Evolutionary conservation across 2,888 invertebrate genomes (phyloP).

Genomic region (Reticulitermes lucifugus): DNA sequence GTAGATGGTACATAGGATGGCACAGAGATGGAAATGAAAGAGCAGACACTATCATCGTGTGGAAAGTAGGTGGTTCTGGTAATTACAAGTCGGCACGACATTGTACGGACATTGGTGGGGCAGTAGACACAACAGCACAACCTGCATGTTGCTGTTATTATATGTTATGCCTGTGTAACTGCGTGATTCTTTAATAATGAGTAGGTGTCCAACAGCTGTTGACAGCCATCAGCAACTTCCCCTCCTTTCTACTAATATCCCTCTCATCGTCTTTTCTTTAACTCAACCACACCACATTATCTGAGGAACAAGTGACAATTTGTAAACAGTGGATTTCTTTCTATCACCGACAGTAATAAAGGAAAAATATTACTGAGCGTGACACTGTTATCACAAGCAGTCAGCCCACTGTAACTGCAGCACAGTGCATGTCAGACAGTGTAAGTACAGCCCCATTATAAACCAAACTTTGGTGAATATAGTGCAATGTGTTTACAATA

Average conservation of each 20-base stretch:
- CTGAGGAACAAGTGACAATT: background rate
- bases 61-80: conserved; percentile 10
- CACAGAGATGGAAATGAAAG: background rate
- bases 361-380: background rate
- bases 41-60: conserved; percentile 3
- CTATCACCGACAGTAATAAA: background rate
- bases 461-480: background rate
- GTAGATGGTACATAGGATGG: no score
- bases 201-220: conserved; percentile 23
- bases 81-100: conserved; percentile 25
- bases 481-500: no score
- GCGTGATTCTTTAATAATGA: conserved; percentile 15
- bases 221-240: conserved; percentile 23
- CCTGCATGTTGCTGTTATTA: background rate
- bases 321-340: background rate
- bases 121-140: background rate
- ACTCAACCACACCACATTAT: background rate
- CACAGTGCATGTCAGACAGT: background rate
- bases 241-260: no score
- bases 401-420: background rate
- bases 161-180: background rate
- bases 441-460: background rate
- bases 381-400: background rate
- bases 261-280: background rate
- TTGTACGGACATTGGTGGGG: background rate